Percentiles rank a stretch among this genome's conserved stretches.
Conservation (phyloP, 2,888 invertebrate species). For the Cheilosia soror region DNA sequence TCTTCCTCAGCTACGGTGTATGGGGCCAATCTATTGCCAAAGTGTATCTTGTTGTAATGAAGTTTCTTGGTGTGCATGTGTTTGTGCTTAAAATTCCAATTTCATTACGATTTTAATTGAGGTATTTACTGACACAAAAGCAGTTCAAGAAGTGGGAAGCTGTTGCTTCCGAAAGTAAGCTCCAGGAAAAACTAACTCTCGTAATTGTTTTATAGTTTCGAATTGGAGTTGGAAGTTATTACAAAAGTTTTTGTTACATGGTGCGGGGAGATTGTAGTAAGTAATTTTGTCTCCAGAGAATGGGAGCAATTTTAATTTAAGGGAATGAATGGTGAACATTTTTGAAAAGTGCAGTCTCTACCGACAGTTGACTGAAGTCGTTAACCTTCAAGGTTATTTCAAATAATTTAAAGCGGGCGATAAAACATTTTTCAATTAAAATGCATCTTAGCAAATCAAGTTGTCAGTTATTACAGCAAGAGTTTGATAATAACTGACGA, state of each 20-base stretch:
- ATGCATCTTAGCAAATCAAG: not conserved
- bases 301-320: conserved; percentile 49
- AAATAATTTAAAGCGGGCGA: not conserved
- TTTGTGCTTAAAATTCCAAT: conserved; percentile 60
- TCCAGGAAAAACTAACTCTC: conserved; percentile 48
- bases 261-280: conserved; percentile 10
- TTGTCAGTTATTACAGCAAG: too few relatives aligned
- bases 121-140: conserved; percentile 69
- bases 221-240: conserved; percentile 65
- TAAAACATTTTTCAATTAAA: not conserved
- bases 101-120: conserved; percentile 73
- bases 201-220: conserved; percentile 74
- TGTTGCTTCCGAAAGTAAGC: conserved; percentile 47
- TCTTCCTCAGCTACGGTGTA: conserved; percentile 9
- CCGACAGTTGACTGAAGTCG: conserved; percentile 5
- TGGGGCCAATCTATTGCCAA: conserved; percentile 35
- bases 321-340: conserved; percentile 36
- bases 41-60: conserved; percentile 38
- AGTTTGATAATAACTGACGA: too few relatives aligned
- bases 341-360: conserved; percentile 12
- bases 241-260: conserved; percentile 53
- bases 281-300: conserved; percentile 46
- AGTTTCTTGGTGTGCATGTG: conserved; percentile 51
- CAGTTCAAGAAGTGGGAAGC: conserved; percentile 45
- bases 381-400: not conserved